Evolutionary conservation across 2,113 vertebrate genomes (phyloP), one percentile per base, ranked within the genome.

Genomic region (Toxostoma redivivum): DNA sequence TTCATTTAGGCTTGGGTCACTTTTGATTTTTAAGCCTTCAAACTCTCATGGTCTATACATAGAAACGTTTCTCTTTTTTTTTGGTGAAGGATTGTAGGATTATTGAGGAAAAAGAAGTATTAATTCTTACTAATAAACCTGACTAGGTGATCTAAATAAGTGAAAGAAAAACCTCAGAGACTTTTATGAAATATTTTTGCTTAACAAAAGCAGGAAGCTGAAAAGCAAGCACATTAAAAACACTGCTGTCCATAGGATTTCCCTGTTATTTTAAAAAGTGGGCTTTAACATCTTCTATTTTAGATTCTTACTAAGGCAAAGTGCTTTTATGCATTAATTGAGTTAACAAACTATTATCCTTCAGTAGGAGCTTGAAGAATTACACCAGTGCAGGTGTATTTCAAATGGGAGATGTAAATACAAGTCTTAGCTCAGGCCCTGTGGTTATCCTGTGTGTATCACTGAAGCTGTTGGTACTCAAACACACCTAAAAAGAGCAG

Each of bases 171-270:
- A 48, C 60, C 58, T 88, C 35, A 35, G 42, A 42, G 38, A 24
- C 13, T 42, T 73, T 18, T 13, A 6, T 25, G 45, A 69, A 61
- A 35, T 5, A 7, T 37, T 56, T 65, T 38, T 45, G 37, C 56
- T 42, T 60, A 48, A 85, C 67, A 93, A 93, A 93, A 78, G 64
- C 67, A 92, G 92, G 80, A 86, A 90, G 56, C 48, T 62, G 56
- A 69, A 85, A 93, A 80, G 62, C 50, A 45, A 90, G 14, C 3
- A 2, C 14, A 17, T 81, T 69, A 42, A 81, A 76, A 80, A 11
- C 71, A 42, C 35, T 20, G 31, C 31, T 3, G 9, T 50, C 80
- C 48, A 3, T 77, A 58, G 80, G 72, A 35, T 77, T 90, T 86
- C 67, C 64, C 76, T 93, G 42, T 66, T 92, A 50, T 42, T 85